Evolutionary conservation across 2,888 invertebrate genomes (phyloP).

Genomic region (Aproaerema taeniolella): DNA sequence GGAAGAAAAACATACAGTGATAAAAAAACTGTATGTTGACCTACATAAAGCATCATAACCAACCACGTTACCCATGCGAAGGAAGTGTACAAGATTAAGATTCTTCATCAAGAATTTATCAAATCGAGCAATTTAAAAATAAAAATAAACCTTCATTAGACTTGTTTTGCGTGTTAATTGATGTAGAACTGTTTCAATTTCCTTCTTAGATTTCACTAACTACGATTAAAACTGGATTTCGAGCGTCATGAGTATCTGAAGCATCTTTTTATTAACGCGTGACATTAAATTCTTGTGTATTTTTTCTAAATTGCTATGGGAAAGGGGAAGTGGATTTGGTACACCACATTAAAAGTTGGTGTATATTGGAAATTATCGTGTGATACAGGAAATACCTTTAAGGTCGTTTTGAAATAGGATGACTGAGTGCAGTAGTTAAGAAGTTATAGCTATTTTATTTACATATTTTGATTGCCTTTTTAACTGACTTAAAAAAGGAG

Average conservation of each 20-base stretch:
- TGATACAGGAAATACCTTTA: constrained; percentile 2
- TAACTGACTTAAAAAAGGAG: too few species aligned
- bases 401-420: too few species aligned
- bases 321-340: constrained; percentile 3
- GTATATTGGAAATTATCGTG: not conserved
- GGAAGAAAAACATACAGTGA: too few species aligned
- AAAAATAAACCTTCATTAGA: constrained; percentile 14
- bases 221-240: constrained; percentile 5
- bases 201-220: constrained; percentile 3
- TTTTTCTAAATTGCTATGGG: constrained; percentile 6
- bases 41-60: too few species aligned
- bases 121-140: constrained; percentile 4
- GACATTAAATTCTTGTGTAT: too few species aligned
- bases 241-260: too few species aligned
- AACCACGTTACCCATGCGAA: too few species aligned
- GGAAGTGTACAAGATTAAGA: constrained; percentile 12
- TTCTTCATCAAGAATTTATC: constrained; percentile 10
- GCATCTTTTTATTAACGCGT: too few species aligned
- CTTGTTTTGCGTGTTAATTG: constrained; percentile 12
- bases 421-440: too few species aligned
- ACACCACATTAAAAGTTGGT: constrained; percentile 1
- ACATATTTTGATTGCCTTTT: too few species aligned
- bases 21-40: too few species aligned
- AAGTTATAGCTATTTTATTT: too few species aligned
- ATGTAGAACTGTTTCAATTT: constrained; percentile 7